Base-by-base conservation (phyloP, 2,797 vertebrate genomes). In the Leucoraja ocellata region DNA sequence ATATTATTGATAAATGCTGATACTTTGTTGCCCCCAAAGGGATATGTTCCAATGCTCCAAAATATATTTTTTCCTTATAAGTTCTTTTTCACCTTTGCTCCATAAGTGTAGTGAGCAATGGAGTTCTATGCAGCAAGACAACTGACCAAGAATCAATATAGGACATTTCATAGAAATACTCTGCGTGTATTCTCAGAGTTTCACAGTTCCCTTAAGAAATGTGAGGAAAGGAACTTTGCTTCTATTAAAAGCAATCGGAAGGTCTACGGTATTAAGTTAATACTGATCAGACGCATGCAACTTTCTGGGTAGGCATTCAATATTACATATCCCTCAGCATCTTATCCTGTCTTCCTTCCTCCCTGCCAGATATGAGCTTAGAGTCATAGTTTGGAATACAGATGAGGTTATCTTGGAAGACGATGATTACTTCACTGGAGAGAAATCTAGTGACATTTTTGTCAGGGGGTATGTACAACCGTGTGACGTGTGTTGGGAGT, bases 361-460 rank as follows among this genome's bases (percentile, higher is more conserved):
- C 93, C 61, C 95, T 94, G 94, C 96, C 97, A 99, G 98, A 97
- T 99, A 99, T 93, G 98, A 99, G 97, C 98, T 99, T 94, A 97
- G 98, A 95, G 98, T 99, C 96, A 98, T 99, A 94, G 98, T 99
- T 96, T 99, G 98, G 99, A 99, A 99, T 97, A 99, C 99, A 9
- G 98, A 99, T 80, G 98, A 99, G 97, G 99, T 99, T 94, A 97
- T 98, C 96, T 97, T 99, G 97, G 98, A 99, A 96, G 99, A 99
- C 76, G 98, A 99, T 93, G 98, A 99, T 97, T 99, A 99, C 97
- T 99, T 99, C 97, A 99, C 99, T 86, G 99, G 99, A 95, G 99
- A 99, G 98, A 99, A 99, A 95, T 99, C 98, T 98, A 99, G 99
- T 94, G 99, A 99, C 97, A 99, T 99, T 95, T 99, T 99, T 96